These are phyloP conservation scores for Pogona vitticeps DNA, from an alignment of 2,113 vertebrate genomes.

Conservation along the genomic window DNA sequence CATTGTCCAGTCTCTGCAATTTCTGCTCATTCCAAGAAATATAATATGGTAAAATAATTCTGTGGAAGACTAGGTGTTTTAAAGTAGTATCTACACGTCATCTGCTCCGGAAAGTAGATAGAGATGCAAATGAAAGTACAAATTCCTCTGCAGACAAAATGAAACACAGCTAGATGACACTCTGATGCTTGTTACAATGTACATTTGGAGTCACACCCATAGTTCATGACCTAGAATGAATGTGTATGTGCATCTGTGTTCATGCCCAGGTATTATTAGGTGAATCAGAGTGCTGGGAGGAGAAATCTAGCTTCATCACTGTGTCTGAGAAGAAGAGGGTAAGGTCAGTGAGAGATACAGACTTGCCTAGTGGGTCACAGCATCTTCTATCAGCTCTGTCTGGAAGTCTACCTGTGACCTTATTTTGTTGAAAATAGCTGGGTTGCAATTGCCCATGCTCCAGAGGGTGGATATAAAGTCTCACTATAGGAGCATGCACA, in stretches of 20 bases:
- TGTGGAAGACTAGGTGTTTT: not conserved
- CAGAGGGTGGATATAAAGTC: no score
- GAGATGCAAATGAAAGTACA: not conserved
- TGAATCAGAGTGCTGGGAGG: not conserved
- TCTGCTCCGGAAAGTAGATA: not conserved
- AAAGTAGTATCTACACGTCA: not conserved
- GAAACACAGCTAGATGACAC: not conserved
- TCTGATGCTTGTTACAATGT: not conserved
- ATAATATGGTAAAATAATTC: not conserved
- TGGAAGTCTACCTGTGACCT: not conserved
- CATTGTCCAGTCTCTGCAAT: not conserved
- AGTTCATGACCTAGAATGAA: not conserved
- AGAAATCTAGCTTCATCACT: not conserved
- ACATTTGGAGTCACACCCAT: not conserved
- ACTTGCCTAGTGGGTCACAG: not conserved
- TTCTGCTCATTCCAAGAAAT: constrained; percentile 16
- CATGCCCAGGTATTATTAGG: not conserved
- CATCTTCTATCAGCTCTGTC: not conserved
- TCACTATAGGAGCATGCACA: no score
- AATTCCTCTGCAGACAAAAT: not conserved
- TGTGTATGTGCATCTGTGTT: no score
- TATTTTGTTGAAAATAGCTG: not conserved
- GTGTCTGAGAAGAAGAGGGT: not conserved
- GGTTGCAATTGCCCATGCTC: not conserved
- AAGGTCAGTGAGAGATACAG: no score